These are phyloP conservation scores for Carassius gibelio DNA, from an alignment of 2,113 vertebrate species.

Conservation along the genomic window DNA sequence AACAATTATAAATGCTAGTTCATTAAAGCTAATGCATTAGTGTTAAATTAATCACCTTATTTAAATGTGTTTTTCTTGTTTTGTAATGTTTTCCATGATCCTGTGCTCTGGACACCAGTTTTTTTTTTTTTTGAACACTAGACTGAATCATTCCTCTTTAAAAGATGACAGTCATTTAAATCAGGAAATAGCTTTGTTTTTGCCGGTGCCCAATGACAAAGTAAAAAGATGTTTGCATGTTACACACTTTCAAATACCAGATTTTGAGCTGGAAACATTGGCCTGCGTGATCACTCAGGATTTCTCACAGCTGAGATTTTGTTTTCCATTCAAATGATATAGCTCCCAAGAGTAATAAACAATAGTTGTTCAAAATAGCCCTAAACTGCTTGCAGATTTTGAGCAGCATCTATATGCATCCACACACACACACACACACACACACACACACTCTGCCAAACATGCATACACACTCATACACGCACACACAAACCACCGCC, in stretches of 20 bases:
- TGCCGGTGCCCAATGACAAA: not conserved
- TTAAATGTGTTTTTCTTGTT: not conserved
- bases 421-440: not conserved
- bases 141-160: conserved; percentile 9
- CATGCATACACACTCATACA: not conserved
- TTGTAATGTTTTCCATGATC: conserved; percentile 47
- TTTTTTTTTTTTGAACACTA: not conserved
- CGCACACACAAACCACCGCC: not conserved
- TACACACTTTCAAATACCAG: conserved; percentile 5
- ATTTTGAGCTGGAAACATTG: conserved; percentile 20
- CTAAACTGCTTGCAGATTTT: conserved; percentile 41
- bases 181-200: conserved; percentile 41
- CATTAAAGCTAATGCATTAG: not conserved
- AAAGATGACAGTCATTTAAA: conserved; percentile 12
- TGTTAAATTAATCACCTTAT: not conserved
- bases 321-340: conserved; percentile 36
- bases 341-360: conserved; percentile 40
- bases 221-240: not conserved
- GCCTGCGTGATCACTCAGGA: not conserved
- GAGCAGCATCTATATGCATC: conserved; percentile 34
- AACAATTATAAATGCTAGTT: not conserved
- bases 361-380: conserved; percentile 43
- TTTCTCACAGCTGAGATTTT: conserved; percentile 29
- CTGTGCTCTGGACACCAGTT: conserved; percentile 55
- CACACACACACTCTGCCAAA: no score